phyloP scores from a whole-genome alignment of 2,113 vertebrate species.

The human region GRCh38 chr18:24105501-24106000 shows the following conservation, averaged over 20 bases:
- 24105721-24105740: background rate
- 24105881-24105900: background rate
- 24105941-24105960: background rate
- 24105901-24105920: background rate
- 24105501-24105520: too few relatives aligned
- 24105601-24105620: background rate
- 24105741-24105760: fast-evolving
- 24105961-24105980: background rate
- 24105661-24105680: background rate
- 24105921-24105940: background rate
- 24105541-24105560: background rate
- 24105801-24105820: background rate
- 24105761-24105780: background rate
- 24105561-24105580: background rate
- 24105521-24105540: background rate
- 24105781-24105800: background rate
- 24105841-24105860: background rate
- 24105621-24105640: background rate
- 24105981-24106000: background rate
- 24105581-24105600: background rate
- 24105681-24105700: background rate
- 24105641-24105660: background rate
- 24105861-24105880: background rate
- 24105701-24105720: too few relatives aligned
- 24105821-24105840: background rate